phyloP scores from a whole-genome alignment of 2,888 invertebrate genomes.

The Phymatocera aterrima region DNA sequence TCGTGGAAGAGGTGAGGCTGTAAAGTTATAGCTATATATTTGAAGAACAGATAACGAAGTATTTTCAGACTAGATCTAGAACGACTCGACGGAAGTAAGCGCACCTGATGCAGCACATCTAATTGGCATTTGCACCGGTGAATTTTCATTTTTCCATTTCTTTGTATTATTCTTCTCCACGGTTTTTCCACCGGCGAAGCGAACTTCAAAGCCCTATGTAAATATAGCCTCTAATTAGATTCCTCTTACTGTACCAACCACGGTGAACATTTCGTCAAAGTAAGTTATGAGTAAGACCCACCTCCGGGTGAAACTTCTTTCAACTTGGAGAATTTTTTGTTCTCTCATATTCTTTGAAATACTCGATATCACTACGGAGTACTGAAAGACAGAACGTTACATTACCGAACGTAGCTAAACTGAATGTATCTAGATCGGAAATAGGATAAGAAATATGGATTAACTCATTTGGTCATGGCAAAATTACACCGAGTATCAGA shows the following conservation, averaged over 20 bases:
- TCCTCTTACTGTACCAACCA: neutral
- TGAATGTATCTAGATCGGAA: neutral
- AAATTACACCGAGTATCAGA: no score
- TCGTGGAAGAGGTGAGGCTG: no score
- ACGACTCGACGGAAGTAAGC: neutral
- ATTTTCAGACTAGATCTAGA: neutral
- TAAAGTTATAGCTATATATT: no score
- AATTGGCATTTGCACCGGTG: conserved; percentile 29
- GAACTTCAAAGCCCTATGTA: conserved; percentile 16
- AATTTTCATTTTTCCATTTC: conserved; percentile 2
- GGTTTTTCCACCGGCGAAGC: neutral
- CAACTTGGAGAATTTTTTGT: neutral
- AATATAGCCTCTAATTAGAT: conserved; percentile 19
- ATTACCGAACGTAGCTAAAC: neutral
- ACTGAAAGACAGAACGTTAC: neutral
- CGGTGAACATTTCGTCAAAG: conserved; percentile 11
- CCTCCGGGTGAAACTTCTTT: neutral
- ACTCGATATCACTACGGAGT: neutral
- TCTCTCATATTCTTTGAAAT: neutral
- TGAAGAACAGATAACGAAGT: neutral
- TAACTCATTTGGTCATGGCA: no score
- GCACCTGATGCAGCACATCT: conserved; percentile 12
- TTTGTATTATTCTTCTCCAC: conserved; percentile 14
- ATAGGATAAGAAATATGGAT: neutral
- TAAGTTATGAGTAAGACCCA: neutral